Evolutionary conservation across 2,797 vertebrate species (phyloP).

Genomic region (Tolypeutes matacus): DNA sequence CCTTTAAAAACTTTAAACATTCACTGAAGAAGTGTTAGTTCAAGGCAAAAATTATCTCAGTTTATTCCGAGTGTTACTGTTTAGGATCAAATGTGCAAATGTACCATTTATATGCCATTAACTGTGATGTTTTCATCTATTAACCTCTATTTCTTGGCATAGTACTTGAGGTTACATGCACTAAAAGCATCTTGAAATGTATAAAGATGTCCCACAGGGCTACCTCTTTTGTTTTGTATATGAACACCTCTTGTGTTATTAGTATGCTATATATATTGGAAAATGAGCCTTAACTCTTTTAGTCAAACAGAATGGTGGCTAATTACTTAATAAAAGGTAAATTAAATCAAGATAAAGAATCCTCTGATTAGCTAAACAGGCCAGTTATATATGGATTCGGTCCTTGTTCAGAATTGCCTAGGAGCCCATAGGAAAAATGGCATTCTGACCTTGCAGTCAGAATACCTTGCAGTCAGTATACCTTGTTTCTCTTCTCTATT

Average conservation of each 20-base stretch:
- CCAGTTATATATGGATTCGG: background rate
- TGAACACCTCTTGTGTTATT: background rate
- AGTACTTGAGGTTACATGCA: background rate
- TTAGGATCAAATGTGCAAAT: slow-evolving; percentile 55
- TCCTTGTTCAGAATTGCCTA: background rate
- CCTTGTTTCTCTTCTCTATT: background rate
- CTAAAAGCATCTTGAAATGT: background rate
- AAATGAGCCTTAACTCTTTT: background rate
- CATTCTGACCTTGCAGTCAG: background rate
- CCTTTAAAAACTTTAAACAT: slow-evolving; percentile 50
- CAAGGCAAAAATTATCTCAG: slow-evolving; percentile 9
- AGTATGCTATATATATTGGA: background rate
- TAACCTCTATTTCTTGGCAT: background rate
- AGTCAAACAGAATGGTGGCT: background rate
- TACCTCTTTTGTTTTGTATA: background rate
- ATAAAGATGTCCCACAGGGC: background rate
- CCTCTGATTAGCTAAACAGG: background rate
- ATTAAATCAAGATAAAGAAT: background rate
- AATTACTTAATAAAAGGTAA: background rate
- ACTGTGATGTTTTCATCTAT: background rate
- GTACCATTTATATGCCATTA: slow-evolving; percentile 30
- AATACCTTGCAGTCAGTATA: too few relatives aligned
- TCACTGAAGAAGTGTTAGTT: background rate
- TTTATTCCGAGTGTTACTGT: background rate
- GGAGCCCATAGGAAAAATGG: background rate